Evolutionary conservation across 2,797 vertebrate species (phyloP), one percentile per base, ranked within the genome.

Genomic region (Distichodus sexfasciatus): DNA sequence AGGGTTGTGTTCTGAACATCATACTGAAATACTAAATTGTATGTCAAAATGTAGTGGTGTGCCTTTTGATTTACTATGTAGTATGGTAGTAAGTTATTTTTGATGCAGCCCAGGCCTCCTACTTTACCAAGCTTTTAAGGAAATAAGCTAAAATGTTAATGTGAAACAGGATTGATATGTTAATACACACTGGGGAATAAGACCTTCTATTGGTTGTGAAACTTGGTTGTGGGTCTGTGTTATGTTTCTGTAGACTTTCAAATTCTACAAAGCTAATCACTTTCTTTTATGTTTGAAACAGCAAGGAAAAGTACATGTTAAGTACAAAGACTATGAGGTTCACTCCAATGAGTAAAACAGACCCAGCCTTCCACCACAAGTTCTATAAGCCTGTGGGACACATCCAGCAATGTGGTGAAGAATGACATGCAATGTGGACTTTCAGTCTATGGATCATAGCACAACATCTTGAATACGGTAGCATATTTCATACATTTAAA

Each of bases 141-240:
- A 74, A 57, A 50, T 47, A 9, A 23, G 28, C 24, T 47, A 60
- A 61, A 24, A 55, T 38, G 53, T 44, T 21, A 26, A 41, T 47
- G 67, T 12, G 12, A 62, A 62, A 54, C 19, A 28, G 26, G 10
- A 24, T 9, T 43, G 24, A 40, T 59, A 31, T 51, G 38, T 48
- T 24, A 50, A 29, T 59, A 41, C 50, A 23, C 0, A 24, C 14
- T 58, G 36, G 41, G 5, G 41, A 60, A 15, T 26, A 28, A 43
- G 9, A 28, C 7, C n/a, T 8, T 26, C 17, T 41, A 2, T 9
- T 33, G 28, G 3, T 11, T 33, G 10, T 29, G 24, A 2, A 0
- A 11, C 19, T 60, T 29, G 24, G 38, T 36, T 15, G 3, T 41
- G n/a, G n/a, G n/a, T 15, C 14, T 10, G 36, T 41, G 14, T 15